phyloP scores from a whole-genome alignment of 2,113 vertebrate species.

The Saguinus imperator region DNA sequence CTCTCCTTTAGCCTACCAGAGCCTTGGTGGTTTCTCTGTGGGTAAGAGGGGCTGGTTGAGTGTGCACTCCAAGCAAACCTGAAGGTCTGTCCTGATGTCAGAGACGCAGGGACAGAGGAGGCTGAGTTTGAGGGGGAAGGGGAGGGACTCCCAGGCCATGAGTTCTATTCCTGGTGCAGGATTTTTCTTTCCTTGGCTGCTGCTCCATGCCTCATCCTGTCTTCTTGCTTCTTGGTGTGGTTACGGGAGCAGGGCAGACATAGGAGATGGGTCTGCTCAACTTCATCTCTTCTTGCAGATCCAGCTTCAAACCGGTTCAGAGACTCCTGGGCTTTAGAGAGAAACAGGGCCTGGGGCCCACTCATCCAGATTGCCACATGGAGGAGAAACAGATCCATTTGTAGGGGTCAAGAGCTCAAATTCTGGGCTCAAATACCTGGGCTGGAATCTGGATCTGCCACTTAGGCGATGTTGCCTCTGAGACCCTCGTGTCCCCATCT shows the following conservation, averaged over 20 bases:
- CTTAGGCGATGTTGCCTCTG: not conserved
- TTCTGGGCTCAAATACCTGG: not conserved
- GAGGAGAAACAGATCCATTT: not conserved
- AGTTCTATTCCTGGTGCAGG: not conserved
- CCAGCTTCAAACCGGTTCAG: not conserved
- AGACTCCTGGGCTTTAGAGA: not conserved
- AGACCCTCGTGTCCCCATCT: not conserved
- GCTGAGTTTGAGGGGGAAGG: fast-evolving
- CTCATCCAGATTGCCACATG: too few species aligned
- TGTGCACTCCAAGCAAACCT: not conserved
- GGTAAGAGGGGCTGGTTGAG: not conserved
- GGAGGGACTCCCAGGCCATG: not conserved
- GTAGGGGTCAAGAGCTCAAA: not conserved
- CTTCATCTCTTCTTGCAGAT: too few species aligned
- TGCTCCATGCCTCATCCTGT: not conserved
- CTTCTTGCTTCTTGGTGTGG: not conserved
- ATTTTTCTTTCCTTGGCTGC: too few species aligned
- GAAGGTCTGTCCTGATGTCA: too few species aligned
- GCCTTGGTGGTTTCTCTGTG: too few species aligned
- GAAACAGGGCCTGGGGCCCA: fast-evolving
- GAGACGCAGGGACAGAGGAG: not conserved
- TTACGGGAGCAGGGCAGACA: not conserved
- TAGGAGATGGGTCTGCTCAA: not conserved
- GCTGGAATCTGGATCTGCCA: too few species aligned
- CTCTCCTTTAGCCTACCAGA: too few species aligned